Evolutionary conservation across 2,888 invertebrate species (phyloP).

Genomic region (Chorisops tibialis): DNA sequence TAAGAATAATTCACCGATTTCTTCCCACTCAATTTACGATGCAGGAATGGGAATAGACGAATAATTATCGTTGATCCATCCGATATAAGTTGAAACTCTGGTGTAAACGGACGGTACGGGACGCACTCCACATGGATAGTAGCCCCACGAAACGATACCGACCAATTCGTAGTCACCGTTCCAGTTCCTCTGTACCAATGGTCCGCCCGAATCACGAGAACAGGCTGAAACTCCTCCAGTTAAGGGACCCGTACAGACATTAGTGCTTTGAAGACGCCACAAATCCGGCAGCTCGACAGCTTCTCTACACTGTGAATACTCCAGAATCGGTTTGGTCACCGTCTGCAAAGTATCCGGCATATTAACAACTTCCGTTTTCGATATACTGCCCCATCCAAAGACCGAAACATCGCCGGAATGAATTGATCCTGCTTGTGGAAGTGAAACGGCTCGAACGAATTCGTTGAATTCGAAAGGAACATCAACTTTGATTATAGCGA

Average conservation of each 20-base stretch:
- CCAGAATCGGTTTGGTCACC: slow-evolving; percentile 34
- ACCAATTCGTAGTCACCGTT: slow-evolving; percentile 36
- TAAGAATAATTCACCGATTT: too few species aligned
- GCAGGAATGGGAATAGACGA: too few species aligned
- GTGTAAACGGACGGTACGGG: slow-evolving; percentile 53
- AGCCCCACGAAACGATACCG: slow-evolving; percentile 56
- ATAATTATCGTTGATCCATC: slow-evolving; percentile 43
- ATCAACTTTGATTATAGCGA: slow-evolving; percentile 53
- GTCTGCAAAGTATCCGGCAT: slow-evolving; percentile 40
- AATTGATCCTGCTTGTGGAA: slow-evolving; percentile 21
- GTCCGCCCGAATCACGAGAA: slow-evolving; percentile 49
- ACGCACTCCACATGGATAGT: slow-evolving; percentile 49
- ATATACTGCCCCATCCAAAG: slow-evolving; percentile 42
- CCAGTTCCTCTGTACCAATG: slow-evolving; percentile 37
- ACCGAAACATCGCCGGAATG: slow-evolving; percentile 29
- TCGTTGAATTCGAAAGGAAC: slow-evolving; percentile 41
- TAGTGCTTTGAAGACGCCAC: slow-evolving; percentile 26
- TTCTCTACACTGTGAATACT: slow-evolving; percentile 12
- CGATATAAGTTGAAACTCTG: slow-evolving; percentile 39
- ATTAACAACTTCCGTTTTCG: not conserved
- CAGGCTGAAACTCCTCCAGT: slow-evolving; percentile 50
- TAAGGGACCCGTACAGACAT: slow-evolving; percentile 27
- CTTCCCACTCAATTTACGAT: too few species aligned
- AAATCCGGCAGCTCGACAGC: not conserved
- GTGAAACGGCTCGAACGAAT: not conserved